phyloP scores from a whole-genome alignment of 2,797 vertebrate genomes.

The Hypotaenidia okinawae region DNA sequence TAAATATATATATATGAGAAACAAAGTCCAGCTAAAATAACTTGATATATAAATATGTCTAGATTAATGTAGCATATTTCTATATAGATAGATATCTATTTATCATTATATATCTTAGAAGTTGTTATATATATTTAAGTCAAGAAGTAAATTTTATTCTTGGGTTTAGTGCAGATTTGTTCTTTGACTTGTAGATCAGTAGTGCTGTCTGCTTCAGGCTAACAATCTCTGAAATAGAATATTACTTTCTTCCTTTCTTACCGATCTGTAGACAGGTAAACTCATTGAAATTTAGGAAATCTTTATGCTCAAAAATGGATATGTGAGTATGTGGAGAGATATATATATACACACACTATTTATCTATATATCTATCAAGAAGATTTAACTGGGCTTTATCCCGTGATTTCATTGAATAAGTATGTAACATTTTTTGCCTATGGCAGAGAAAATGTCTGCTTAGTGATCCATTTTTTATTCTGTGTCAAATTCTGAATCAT shows the following conservation, averaged over 20 bases:
- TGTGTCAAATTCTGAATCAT: not conserved
- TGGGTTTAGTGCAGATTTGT: not conserved
- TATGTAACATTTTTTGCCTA: not conserved
- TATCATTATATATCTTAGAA: no score
- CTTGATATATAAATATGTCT: not conserved
- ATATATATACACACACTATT: no score
- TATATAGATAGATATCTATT: not conserved
- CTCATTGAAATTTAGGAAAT: not conserved
- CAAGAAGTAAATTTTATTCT: not conserved
- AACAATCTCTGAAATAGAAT: not conserved
- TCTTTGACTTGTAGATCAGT: not conserved
- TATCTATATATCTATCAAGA: not conserved
- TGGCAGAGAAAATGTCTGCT: not conserved
- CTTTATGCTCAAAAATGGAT: not conserved
- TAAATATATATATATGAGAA: not conserved
- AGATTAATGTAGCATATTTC: not conserved
- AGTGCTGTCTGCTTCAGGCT: not conserved
- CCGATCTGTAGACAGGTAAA: not conserved
- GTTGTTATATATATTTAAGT: no score
- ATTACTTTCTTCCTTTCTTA: not conserved
- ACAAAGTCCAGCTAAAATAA: not conserved
- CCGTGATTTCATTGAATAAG: not conserved
- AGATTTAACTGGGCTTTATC: not conserved
- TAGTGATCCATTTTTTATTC: not conserved
- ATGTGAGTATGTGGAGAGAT: not conserved